These are phyloP conservation scores for Microchirus variegatus DNA, from an alignment of 2,797 vertebrate species.

Conservation along the genomic window DNA sequence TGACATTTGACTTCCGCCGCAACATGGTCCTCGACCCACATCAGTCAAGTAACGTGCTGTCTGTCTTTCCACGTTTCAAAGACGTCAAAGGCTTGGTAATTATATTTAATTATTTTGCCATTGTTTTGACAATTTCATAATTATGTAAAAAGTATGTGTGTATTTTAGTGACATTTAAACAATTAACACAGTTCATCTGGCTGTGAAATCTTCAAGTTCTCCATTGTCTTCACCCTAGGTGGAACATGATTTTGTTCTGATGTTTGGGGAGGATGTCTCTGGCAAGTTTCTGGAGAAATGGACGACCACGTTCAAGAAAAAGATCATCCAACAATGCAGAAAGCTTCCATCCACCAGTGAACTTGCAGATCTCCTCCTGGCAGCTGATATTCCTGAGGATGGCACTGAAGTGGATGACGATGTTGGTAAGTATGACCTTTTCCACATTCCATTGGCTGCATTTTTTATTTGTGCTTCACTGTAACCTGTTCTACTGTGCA, in stretches of 20 bases:
- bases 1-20: slow-evolving; percentile 35
- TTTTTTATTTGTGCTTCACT: no score
- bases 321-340: slow-evolving; percentile 11
- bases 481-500: no score
- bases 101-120: slow-evolving; percentile 12
- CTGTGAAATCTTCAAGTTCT: no score
- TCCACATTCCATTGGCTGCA: no score
- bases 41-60: slow-evolving; percentile 36
- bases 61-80: slow-evolving; percentile 49
- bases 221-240: neutral
- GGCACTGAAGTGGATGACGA: slow-evolving; percentile 6
- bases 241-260: slow-evolving; percentile 23
- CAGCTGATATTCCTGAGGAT: neutral
- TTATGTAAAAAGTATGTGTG: no score
- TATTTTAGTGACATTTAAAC: no score
- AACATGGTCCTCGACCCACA: slow-evolving; percentile 44
- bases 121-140: no score
- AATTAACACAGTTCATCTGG: no score
- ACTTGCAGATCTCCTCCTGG: slow-evolving; percentile 4
- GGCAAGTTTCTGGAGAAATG: slow-evolving; percentile 16
- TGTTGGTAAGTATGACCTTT: no score
- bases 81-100: slow-evolving; percentile 51
- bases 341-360: slow-evolving; percentile 8
- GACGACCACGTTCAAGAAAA: slow-evolving; percentile 10
- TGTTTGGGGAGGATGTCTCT: slow-evolving; percentile 12